Base-by-base conservation (phyloP, 1,140 invertebrate genomes). In the Drosophila oshimai region DNA sequence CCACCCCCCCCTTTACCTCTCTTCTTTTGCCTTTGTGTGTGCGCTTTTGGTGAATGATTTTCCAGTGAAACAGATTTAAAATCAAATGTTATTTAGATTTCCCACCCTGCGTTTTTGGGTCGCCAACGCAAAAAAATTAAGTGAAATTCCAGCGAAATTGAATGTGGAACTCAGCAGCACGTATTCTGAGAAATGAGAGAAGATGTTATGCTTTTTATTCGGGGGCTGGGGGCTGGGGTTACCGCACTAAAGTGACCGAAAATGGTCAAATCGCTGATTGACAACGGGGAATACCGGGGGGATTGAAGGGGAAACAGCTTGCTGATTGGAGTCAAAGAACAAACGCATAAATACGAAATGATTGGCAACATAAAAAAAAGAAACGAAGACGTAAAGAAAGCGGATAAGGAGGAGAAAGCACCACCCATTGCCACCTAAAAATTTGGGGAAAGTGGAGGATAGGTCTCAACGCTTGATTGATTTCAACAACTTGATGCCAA, bases 281-380 rank as follows among this genome's bases (percentile, higher is more conserved):
- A 60, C 73, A 74, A 47, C 51, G 54, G 55, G 55, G 24, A 58
- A 34, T 28, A 15, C 49, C 28, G 13, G 22, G 24, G 24, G 24
- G 20, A 12, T 12, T 18, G 12, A 26, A 28, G 37, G 15, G 22
- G 26, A 58, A 37, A 55, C 57, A 53, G 51, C 47, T 42, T 55
- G 61, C 62, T 44, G 53, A 34, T 61, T 53, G 71, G 36, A 67
- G 64, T 60, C 69, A 76, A 77, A 74, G 73, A 83, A 74, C 73
- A 77, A 77, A 74, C 79, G 70, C 79, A 83, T 83, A 84, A 83
- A 83, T 84, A 83, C 80, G 55, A 74, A 83, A 84, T 84, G 79
- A 83, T 84, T 83, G 79, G 70, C 70, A 84, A 71, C 69, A 84
- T 74, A 84, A 71, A 78, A 18, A 34, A 61, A 54, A 29, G 45